Evolutionary conservation across 2,113 vertebrate species (phyloP).

Genomic region (Elachura formosa): DNA sequence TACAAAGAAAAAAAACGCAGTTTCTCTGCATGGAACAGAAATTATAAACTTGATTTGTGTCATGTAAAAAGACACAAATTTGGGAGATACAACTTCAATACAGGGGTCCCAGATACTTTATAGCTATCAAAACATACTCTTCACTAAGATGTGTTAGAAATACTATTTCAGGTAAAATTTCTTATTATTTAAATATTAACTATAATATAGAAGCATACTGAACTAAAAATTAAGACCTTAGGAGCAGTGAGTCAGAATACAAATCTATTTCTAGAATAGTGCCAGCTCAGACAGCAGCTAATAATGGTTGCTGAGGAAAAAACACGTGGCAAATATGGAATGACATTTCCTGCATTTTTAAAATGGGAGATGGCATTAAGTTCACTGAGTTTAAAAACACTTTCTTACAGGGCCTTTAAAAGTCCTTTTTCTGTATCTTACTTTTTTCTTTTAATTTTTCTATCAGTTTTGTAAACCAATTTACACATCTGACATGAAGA

Average conservation of each 20-base stretch:
- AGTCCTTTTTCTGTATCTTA: background rate
- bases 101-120: background rate
- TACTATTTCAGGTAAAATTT: background rate
- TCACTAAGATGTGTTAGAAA: background rate
- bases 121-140: background rate
- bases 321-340: background rate
- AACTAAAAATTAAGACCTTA: background rate
- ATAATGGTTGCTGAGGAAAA: background rate
- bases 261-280: background rate
- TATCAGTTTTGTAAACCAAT: background rate
- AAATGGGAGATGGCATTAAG: background rate
- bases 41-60: background rate
- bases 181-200: background rate
- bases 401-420: background rate
- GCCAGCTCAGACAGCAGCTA: background rate
- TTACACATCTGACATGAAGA: background rate
- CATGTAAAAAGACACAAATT: background rate
- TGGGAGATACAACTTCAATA: background rate
- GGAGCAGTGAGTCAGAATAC: constrained; percentile 8
- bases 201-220: background rate
- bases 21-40: background rate
- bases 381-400: background rate
- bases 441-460: background rate
- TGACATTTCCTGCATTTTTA: background rate
- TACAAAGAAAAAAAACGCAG: background rate